Evolutionary conservation across 2,888 invertebrate genomes (phyloP).

Genomic region (Trachelus troglodyta): DNA sequence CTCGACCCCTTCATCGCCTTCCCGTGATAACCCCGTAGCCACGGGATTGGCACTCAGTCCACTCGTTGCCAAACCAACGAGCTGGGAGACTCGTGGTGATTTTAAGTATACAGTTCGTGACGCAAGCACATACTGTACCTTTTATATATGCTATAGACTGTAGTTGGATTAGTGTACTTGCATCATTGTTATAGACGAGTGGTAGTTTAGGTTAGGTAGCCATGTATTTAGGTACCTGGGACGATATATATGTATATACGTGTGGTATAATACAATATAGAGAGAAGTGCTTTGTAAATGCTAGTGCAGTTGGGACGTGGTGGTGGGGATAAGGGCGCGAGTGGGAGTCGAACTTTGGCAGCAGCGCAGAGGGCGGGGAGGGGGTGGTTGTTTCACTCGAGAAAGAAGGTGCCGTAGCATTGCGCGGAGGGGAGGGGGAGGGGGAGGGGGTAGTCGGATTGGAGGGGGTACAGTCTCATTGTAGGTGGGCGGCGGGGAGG

Average conservation of each 20-base stretch:
- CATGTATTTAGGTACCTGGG: not conserved
- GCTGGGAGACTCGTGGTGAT: not conserved
- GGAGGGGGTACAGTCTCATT: not conserved
- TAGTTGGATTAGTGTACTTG: not conserved
- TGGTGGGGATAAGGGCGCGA: not conserved
- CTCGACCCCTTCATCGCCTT: not conserved
- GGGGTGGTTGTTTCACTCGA: not conserved
- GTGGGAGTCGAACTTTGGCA: not conserved
- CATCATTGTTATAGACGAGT: not conserved
- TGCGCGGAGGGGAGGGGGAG: not conserved
- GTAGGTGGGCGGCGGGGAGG: conserved; percentile 17
- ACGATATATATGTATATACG: not conserved
- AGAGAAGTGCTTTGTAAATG: not conserved
- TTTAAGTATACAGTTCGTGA: not conserved
- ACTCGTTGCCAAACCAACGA: not conserved
- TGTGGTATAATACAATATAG: not conserved
- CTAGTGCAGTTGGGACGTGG: not conserved
- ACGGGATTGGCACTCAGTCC: not conserved
- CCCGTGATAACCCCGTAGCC: not conserved
- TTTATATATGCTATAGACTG: not conserved
- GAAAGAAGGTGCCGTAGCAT: not conserved
- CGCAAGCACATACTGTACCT: not conserved
- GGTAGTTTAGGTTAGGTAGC: not conserved
- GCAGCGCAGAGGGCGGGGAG: not conserved
- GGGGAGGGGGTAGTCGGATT: not conserved